phyloP scores from a whole-genome alignment of 2,797 vertebrate species.

The Spea hammondii region DNA sequence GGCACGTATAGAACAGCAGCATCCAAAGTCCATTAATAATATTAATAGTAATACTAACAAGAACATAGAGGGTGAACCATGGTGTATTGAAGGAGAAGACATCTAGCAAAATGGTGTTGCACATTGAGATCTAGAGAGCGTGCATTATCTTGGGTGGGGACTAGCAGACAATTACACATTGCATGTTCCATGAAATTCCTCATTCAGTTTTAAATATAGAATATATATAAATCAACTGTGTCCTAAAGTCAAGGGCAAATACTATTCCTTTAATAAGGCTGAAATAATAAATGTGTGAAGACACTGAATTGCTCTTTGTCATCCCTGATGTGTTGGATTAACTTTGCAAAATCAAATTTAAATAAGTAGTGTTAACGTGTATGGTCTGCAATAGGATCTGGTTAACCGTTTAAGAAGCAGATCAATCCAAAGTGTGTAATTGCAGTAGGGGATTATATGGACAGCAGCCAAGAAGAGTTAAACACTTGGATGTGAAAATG shows the following conservation, averaged over 20 bases:
- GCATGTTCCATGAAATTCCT: not conserved
- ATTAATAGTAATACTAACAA: no score
- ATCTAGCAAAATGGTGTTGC: no score
- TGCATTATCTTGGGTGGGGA: no score
- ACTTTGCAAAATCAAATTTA: not conserved
- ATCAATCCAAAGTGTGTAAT: conserved; percentile 32
- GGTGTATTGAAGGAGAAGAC: no score
- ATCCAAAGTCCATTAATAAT: no score
- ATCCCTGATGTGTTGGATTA: not conserved
- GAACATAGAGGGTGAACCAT: no score
- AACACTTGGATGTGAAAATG: conserved; percentile 81
- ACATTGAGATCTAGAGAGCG: no score
- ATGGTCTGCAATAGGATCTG: conserved; percentile 2
- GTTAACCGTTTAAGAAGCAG: conserved; percentile 16
- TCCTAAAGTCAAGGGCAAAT: not conserved
- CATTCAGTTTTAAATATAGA: not conserved
- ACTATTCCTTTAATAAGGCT: not conserved
- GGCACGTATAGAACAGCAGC: no score
- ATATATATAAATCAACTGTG: not conserved
- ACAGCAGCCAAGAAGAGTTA: conserved; percentile 76
- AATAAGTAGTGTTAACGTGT: not conserved
- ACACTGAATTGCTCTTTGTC: not conserved
- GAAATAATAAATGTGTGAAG: not conserved
- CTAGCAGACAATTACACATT: no score
- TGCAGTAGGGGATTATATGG: conserved; percentile 72